Evolutionary conservation across 1,140 invertebrate genomes (phyloP).

Genomic region (Bombus picipes): DNA sequence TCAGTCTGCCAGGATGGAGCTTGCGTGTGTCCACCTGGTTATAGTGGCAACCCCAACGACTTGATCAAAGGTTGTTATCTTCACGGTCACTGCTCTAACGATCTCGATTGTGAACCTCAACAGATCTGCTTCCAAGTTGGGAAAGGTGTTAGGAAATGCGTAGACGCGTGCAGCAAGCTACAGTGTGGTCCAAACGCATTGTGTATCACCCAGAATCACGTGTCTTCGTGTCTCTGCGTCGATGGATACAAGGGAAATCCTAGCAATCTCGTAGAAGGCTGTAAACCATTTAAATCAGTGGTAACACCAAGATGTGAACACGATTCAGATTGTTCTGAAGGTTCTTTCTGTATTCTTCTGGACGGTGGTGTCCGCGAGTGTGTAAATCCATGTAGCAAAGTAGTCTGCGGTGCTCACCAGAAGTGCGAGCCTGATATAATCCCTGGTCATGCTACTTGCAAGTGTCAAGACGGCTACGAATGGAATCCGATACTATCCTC

Average conservation of each 20-base stretch:
- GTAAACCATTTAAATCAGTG: slow-evolving; percentile 86
- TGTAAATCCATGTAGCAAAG: slow-evolving; percentile 89
- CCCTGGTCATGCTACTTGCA: slow-evolving; percentile 87
- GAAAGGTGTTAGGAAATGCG: slow-evolving; percentile 89
- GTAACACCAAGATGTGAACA: slow-evolving; percentile 84
- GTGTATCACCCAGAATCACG: slow-evolving; percentile 91
- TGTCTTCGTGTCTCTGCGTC: slow-evolving; percentile 92
- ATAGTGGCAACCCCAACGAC: slow-evolving; percentile 90
- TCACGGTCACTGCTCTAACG: slow-evolving; percentile 89
- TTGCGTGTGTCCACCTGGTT: slow-evolving; percentile 91
- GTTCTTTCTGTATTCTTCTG: slow-evolving; percentile 84
- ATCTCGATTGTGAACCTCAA: slow-evolving; percentile 90
- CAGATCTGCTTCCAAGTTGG: slow-evolving; percentile 94
- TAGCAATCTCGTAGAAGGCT: slow-evolving; percentile 89
- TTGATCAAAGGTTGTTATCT: slow-evolving; percentile 86
- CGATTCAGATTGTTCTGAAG: slow-evolving; percentile 88
- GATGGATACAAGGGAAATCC: slow-evolving; percentile 92
- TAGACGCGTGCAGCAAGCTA: slow-evolving; percentile 92
- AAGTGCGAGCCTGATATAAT: slow-evolving; percentile 86
- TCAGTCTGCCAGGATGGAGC: slow-evolving; percentile 90
- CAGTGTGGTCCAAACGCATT: slow-evolving; percentile 95
- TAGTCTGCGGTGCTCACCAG: slow-evolving; percentile 92
- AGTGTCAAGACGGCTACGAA: slow-evolving; percentile 89
- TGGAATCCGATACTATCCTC: slow-evolving; percentile 91
- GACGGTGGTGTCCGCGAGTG: slow-evolving; percentile 87